These are phyloP conservation scores for Sepioteuthis lessoniana DNA, from an alignment of 2,888 invertebrate genomes.

Conservation along the genomic window DNA sequence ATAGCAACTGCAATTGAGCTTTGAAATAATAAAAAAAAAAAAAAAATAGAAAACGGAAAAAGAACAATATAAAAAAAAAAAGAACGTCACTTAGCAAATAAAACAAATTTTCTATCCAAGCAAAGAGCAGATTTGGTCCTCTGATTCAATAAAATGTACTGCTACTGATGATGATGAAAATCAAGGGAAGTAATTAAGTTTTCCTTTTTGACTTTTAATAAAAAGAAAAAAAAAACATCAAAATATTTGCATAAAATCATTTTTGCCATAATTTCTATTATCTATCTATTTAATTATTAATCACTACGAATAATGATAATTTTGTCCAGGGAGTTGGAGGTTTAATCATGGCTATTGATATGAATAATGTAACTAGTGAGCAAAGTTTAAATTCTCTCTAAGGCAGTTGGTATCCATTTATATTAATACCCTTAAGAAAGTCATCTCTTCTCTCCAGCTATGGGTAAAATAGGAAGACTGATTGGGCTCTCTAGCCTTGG, in stretches of 20 bases:
- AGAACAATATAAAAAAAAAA: neutral
- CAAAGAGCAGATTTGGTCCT: neutral
- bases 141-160: neutral
- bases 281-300: neutral
- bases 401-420: too few relatives aligned
- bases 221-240: too few relatives aligned
- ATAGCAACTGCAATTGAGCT: constrained; percentile 20
- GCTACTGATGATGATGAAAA: neutral
- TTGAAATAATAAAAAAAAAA: neutral
- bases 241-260: too few relatives aligned
- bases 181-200: neutral
- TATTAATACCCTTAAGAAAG: too few relatives aligned
- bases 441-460: too few relatives aligned
- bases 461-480: too few relatives aligned
- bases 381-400: too few relatives aligned
- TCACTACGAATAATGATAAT: neutral
- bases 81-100: neutral
- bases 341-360: too few relatives aligned
- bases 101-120: neutral
- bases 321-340: too few relatives aligned
- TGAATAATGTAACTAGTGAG: too few relatives aligned
- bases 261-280: neutral
- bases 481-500: too few relatives aligned
- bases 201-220: too few relatives aligned
- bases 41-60: neutral